A percentile compares a stretch with the other conserved stretches of the same genome.
phyloP scores from a whole-genome alignment of 2,888 invertebrate species.

The Linnaemya vulpina region DNA sequence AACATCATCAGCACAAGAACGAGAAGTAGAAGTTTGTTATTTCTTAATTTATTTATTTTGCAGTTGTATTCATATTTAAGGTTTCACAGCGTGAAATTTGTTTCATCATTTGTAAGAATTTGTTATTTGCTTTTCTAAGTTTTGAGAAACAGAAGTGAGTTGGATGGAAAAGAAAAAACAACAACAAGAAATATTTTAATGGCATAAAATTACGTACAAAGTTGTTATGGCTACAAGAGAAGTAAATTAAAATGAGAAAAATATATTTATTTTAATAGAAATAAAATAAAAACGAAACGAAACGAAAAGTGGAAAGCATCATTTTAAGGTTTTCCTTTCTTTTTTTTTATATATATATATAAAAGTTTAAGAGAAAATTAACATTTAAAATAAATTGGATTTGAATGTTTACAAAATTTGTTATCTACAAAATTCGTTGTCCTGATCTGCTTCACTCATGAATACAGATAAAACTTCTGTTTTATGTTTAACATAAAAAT shows the following conservation, averaged over 20 bases:
- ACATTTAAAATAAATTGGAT: background rate
- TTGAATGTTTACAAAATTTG: background rate
- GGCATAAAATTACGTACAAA: constrained; percentile 47
- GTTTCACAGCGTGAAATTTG: constrained; percentile 72
- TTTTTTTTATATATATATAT: too few species aligned
- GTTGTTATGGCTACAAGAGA: constrained; percentile 63
- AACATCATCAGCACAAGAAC: constrained; percentile 29
- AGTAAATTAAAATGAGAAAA: constrained; percentile 39
- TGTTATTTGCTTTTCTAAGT: constrained; percentile 61
- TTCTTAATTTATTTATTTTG: constrained; percentile 43
- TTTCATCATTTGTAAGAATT: constrained; percentile 71
- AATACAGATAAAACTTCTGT: background rate
- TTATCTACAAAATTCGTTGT: background rate
- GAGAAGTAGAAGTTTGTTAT: constrained; percentile 18
- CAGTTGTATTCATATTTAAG: constrained; percentile 67
- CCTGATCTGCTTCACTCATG: background rate
- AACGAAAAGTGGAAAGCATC: background rate
- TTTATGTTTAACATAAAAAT: background rate
- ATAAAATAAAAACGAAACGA: background rate
- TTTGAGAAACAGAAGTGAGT: constrained; percentile 36
- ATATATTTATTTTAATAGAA: constrained; percentile 11
- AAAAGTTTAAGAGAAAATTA: background rate
- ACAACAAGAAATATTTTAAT: constrained; percentile 39
- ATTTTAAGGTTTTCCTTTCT: constrained; percentile 24
- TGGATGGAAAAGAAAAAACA: background rate